Percentiles rank a stretch among this genome's conserved stretches.
Evolutionary conservation across 2,888 invertebrate genomes (phyloP).

Genomic region (Papilio demoleus): DNA sequence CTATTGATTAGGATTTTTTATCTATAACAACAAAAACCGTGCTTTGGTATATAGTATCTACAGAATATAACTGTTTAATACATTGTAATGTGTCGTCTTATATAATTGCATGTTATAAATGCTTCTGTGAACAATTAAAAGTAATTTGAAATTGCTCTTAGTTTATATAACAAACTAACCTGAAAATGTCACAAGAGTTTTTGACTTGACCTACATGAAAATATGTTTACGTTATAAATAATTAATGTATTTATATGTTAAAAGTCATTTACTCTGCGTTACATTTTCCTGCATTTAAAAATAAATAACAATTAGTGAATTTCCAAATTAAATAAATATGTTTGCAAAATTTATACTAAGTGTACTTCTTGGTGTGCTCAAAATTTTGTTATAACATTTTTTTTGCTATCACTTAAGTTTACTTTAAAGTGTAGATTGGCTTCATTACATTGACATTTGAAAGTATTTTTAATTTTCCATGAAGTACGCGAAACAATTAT

Average conservation of each 20-base stretch:
- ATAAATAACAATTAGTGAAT: not conserved
- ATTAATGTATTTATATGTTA: not conserved
- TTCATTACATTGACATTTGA: not conserved
- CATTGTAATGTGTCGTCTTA: not conserved
- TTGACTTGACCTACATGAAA: constrained; percentile 19
- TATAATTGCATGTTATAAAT: constrained; percentile 13
- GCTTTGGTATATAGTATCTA: not conserved
- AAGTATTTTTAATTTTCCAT: not conserved
- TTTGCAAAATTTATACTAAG: not conserved
- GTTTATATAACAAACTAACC: constrained; percentile 26
- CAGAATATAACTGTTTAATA: not conserved
- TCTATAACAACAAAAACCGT: constrained; percentile 20
- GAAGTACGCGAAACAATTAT: not conserved
- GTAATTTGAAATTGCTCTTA: constrained; percentile 33
- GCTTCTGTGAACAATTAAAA: constrained; percentile 29
- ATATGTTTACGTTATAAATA: too few relatives aligned
- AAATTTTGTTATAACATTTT: not conserved
- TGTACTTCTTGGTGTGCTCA: not conserved
- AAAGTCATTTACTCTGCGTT: constrained; percentile 3
- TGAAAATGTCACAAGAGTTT: not conserved
- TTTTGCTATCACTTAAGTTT: not conserved
- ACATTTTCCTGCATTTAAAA: not conserved
- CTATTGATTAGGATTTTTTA: too few relatives aligned
- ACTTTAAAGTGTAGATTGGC: not conserved
- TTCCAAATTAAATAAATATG: not conserved